A percentile compares a stretch with the other conserved stretches of the same genome.
Evolutionary conservation across 64 coral and sea anemone genomes (phyloP).

Genomic region (Astreopora myriophthalma): DNA sequence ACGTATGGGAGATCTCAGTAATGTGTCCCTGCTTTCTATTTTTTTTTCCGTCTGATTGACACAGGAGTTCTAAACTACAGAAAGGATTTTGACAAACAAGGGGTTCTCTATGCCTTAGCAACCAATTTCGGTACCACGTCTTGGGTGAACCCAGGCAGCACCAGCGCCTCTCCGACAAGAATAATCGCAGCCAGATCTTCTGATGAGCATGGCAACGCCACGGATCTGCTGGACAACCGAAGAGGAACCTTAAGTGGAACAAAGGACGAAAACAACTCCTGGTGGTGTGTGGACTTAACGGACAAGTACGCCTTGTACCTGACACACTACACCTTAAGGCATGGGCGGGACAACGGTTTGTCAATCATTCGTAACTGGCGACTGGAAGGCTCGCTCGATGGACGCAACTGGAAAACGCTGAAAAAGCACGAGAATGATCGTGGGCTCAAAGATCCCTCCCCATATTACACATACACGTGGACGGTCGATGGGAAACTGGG

Average conservation of each 20-base stretch:
- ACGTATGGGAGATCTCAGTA: too few relatives aligned
- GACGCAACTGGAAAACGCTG: slow-evolving; percentile 64
- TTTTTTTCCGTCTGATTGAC: not conserved
- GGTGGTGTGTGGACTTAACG: slow-evolving; percentile 83
- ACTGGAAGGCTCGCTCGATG: slow-evolving; percentile 78
- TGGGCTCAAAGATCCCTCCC: slow-evolving; percentile 65
- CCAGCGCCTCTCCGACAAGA: not conserved
- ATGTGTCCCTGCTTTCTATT: too few relatives aligned
- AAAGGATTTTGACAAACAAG: slow-evolving; percentile 82
- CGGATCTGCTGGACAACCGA: slow-evolving; percentile 71
- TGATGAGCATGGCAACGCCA: slow-evolving; percentile 45
- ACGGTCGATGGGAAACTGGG: slow-evolving; percentile 64
- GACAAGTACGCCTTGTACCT: slow-evolving; percentile 64
- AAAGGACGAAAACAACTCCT: slow-evolving; percentile 71
- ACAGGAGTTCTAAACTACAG: slow-evolving; percentile 83
- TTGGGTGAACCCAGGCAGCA: slow-evolving; percentile 64
- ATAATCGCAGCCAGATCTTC: slow-evolving; percentile 68
- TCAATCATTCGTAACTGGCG: slow-evolving; percentile 78
- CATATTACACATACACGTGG: slow-evolving; percentile 86
- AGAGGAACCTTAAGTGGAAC: slow-evolving; percentile 80
- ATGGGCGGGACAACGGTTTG: slow-evolving; percentile 77
- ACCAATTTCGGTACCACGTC: slow-evolving; percentile 71
- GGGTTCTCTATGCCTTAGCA: slow-evolving; percentile 76
- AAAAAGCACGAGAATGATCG: slow-evolving; percentile 74
- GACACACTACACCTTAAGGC: slow-evolving; percentile 65